Evolutionary conservation across 2,888 invertebrate genomes (phyloP).

Genomic region (Euplagia quadripunctaria): DNA sequence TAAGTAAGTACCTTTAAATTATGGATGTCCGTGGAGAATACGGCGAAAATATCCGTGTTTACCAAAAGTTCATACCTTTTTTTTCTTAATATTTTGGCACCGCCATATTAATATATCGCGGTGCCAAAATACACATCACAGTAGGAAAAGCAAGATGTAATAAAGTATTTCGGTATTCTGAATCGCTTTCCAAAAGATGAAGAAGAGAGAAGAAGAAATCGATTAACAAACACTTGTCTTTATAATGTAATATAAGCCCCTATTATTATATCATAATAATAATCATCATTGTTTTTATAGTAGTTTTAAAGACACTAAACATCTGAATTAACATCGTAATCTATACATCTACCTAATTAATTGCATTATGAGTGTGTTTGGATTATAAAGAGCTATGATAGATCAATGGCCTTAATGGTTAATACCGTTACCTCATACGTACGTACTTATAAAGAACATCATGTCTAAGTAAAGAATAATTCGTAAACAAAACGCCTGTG

Average conservation of each 20-base stretch:
- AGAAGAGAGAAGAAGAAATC: background rate
- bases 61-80: background rate
- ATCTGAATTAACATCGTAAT: background rate
- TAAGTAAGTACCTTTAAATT: background rate
- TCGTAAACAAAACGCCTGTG: constrained; percentile 12
- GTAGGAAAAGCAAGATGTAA: background rate
- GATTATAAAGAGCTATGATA: background rate
- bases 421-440: constrained; percentile 1
- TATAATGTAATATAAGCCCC: background rate
- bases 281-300: background rate
- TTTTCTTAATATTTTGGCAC: background rate
- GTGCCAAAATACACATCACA: background rate
- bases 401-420: background rate
- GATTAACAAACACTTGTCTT: background rate
- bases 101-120: background rate
- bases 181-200: background rate
- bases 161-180: background rate
- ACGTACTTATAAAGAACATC: background rate
- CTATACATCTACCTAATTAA: background rate
- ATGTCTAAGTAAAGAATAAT: constrained; percentile 9
- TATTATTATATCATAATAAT: background rate
- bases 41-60: background rate
- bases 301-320: background rate
- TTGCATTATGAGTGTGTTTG: constrained; percentile 10
- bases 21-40: background rate